Evolutionary conservation across 2,888 invertebrate genomes (phyloP).

Genomic region (Thumatha senex): DNA sequence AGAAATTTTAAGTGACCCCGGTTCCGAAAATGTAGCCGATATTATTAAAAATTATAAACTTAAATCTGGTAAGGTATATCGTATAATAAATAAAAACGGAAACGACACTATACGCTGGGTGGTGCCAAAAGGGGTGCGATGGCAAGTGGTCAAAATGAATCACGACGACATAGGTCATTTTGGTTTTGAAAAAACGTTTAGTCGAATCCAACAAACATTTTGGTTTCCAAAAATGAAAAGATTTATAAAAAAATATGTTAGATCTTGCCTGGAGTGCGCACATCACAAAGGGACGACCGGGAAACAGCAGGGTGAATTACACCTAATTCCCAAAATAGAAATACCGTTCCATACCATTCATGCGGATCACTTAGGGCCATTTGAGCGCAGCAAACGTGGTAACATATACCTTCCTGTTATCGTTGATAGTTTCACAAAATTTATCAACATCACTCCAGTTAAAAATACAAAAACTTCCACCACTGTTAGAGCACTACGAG

Average conservation of each 20-base stretch:
- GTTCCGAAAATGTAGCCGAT: slow-evolving; percentile 9
- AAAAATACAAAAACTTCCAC: slow-evolving; percentile 2
- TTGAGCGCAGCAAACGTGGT: slow-evolving; percentile 11
- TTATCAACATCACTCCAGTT: neutral
- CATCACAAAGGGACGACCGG: slow-evolving; percentile 13
- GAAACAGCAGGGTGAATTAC: slow-evolving; percentile 20
- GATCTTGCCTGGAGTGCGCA: slow-evolving; percentile 5
- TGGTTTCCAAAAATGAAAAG: slow-evolving; percentile 7
- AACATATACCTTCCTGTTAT: slow-evolving; percentile 9
- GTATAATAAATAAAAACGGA: neutral
- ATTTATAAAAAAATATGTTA: slow-evolving; percentile 7
- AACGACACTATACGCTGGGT: slow-evolving; percentile 24
- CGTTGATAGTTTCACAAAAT: slow-evolving; percentile 13
- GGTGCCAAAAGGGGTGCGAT: slow-evolving; percentile 19
- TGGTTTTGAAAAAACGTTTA: slow-evolving; percentile 26
- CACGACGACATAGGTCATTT: slow-evolving; percentile 33
- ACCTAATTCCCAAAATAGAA: slow-evolving; percentile 24
- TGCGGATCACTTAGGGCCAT: slow-evolving; percentile 32
- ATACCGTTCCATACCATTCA: slow-evolving; percentile 35
- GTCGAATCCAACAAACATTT: neutral
- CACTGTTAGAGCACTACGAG: neutral
- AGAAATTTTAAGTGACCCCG: too few relatives aligned
- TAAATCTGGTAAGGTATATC: slow-evolving; percentile 18
- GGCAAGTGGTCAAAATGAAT: slow-evolving; percentile 28
- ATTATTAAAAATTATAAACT: slow-evolving; percentile 25